Evolutionary conservation across 2,113 vertebrate species (phyloP).

Genomic region (Thunnus thynnus): DNA sequence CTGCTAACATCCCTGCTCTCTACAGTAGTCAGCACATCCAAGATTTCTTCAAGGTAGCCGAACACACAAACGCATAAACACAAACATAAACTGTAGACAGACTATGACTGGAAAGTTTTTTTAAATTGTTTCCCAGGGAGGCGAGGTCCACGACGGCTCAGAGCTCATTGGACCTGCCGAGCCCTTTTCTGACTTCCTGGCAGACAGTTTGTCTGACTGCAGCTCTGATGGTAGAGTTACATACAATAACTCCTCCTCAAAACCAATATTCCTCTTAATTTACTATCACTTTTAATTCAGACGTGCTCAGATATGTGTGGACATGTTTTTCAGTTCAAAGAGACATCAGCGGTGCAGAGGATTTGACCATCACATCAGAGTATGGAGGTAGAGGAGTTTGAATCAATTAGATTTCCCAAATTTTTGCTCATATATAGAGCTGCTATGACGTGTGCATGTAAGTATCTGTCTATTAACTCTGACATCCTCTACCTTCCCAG

Average conservation of each 20-base stretch:
- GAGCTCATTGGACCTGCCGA: constrained; percentile 96
- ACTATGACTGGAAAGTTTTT: background rate
- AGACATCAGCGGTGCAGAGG: constrained; percentile 88
- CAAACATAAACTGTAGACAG: background rate
- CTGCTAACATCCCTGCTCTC: constrained; percentile 95
- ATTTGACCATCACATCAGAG: constrained; percentile 89
- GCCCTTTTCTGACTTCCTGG: constrained; percentile 87
- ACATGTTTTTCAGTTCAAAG: constrained; percentile 84
- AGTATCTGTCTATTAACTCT: background rate
- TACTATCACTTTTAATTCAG: background rate
- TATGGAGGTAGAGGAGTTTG: constrained; percentile 87
- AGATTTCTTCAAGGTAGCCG: constrained; percentile 96
- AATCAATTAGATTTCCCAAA: background rate
- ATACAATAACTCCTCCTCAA: background rate
- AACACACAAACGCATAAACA: background rate
- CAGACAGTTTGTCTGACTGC: constrained; percentile 92
- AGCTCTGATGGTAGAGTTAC: constrained; percentile 90
- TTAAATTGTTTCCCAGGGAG: constrained; percentile 86
- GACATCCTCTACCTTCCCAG: constrained; percentile 71
- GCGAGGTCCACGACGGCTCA: constrained; percentile 95
- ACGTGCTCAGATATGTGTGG: constrained; percentile 35
- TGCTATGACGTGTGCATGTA: background rate
- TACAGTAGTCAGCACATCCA: constrained; percentile 94
- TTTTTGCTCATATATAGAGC: background rate
- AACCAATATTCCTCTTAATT: background rate